Percentiles rank a stretch among this genome's conserved stretches.
phyloP scores from a whole-genome alignment of 2,888 invertebrate species.

The Glyphotaelius pellucidus region DNA sequence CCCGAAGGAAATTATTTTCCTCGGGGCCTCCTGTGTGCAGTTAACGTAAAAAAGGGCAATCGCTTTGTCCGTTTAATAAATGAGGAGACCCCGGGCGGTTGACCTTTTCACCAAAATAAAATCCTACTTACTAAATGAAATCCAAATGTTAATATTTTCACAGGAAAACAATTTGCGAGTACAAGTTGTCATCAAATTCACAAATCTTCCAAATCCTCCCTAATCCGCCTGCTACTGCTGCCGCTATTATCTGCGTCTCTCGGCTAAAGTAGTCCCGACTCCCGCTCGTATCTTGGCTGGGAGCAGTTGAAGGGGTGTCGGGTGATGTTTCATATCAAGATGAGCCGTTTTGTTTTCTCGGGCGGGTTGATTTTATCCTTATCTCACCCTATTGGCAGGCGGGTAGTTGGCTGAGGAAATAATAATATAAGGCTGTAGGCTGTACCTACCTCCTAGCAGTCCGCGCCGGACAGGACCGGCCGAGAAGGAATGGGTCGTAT shows the following conservation, averaged over 20 bases:
- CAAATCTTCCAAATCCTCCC: background rate
- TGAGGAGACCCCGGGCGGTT: background rate
- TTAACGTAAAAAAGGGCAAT: no score
- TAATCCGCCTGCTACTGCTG: background rate
- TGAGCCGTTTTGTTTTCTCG: conserved; percentile 63
- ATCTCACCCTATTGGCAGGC: conserved; percentile 38
- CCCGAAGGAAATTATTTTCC: no score
- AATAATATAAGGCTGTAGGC: conserved; percentile 35
- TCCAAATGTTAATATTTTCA: background rate
- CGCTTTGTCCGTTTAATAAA: background rate
- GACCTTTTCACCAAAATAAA: background rate
- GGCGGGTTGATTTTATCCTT: conserved; percentile 55
- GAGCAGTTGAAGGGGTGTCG: conserved; percentile 18
- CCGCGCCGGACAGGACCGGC: background rate
- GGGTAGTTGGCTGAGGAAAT: conserved; percentile 32
- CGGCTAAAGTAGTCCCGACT: background rate
- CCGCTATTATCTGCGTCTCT: background rate
- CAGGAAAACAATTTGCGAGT: conserved; percentile 29
- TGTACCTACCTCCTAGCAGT: background rate
- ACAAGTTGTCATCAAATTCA: background rate
- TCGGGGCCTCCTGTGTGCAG: no score
- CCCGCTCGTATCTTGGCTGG: background rate
- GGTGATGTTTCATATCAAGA: conserved; percentile 57
- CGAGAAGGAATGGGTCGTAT: conserved; percentile 61
- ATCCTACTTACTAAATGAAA: background rate